Conservation (phyloP, 2,113 vertebrate genomes). For the Dendropsophus ebraccatus region DNA sequence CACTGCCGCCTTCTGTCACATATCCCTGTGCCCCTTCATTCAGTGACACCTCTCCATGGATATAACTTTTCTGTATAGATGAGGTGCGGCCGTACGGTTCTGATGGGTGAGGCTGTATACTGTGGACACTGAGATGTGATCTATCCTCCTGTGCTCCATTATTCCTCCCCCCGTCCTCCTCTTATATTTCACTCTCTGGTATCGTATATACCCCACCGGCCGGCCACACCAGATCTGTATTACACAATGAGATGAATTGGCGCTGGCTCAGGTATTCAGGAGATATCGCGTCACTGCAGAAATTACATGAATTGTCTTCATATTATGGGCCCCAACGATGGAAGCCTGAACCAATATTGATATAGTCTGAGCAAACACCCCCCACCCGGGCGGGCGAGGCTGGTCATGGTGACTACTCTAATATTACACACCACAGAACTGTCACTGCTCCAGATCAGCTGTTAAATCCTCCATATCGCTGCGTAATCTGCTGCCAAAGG, state of each 20-base stretch:
- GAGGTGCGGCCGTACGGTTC: no score
- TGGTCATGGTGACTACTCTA: neutral
- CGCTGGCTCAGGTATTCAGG: neutral
- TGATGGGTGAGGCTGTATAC: no score
- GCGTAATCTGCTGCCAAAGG: no score
- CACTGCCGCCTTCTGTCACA: no score
- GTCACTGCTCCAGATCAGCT: neutral
- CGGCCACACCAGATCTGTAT: neutral
- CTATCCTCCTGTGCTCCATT: neutral
- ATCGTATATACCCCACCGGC: neutral
- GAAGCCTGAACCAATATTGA: neutral
- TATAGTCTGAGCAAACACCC: neutral
- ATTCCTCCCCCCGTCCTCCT: neutral
- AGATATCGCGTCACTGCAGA: neutral
- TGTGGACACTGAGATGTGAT: neutral
- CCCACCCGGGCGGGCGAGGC: neutral
- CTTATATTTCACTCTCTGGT: neutral
- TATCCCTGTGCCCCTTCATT: no score
- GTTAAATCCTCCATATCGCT: no score
- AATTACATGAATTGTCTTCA: neutral
- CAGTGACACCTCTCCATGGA: no score
- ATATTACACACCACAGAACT: neutral
- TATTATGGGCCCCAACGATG: neutral
- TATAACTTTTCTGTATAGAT: no score
- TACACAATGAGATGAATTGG: neutral